These are phyloP conservation scores for Cyclura pinguis DNA, from an alignment of 2,797 vertebrate species.

Conservation along the genomic window DNA sequence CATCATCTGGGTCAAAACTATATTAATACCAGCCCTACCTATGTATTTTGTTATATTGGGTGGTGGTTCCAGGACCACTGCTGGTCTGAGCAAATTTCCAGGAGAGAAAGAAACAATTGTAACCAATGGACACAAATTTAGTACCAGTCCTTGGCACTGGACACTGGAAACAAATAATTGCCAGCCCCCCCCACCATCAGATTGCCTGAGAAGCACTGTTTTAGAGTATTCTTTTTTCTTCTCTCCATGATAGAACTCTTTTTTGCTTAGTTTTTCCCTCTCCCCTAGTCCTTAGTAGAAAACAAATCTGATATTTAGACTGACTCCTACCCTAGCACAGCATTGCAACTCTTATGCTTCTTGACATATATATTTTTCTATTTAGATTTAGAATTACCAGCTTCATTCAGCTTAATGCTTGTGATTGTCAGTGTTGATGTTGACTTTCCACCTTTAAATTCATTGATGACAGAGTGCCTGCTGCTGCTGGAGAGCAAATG, in stretches of 20 bases:
- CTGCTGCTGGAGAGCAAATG: conserved; percentile 29
- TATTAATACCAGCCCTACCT: no score
- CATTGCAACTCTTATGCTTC: not conserved
- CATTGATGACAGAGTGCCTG: not conserved
- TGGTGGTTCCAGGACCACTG: no score
- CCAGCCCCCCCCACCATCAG: no score
- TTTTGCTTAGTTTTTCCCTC: not conserved
- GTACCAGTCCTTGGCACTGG: no score
- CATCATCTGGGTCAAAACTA: no score
- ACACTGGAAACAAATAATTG: no score
- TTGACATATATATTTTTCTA: not conserved
- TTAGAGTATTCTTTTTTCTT: not conserved
- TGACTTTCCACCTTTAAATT: not conserved
- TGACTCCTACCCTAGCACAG: no score
- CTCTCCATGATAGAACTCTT: not conserved
- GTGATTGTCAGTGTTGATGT: conserved; percentile 63
- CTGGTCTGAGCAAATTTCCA: no score
- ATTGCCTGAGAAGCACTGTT: no score
- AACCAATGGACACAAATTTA: no score
- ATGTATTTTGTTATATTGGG: no score
- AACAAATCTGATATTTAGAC: not conserved
- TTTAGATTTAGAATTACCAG: conserved; percentile 65
- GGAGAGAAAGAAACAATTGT: no score
- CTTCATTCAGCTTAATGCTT: conserved; percentile 5
- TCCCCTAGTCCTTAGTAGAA: not conserved